Conservation (phyloP, 2,113 vertebrate species). For the Microcebus griseorufus region DNA sequence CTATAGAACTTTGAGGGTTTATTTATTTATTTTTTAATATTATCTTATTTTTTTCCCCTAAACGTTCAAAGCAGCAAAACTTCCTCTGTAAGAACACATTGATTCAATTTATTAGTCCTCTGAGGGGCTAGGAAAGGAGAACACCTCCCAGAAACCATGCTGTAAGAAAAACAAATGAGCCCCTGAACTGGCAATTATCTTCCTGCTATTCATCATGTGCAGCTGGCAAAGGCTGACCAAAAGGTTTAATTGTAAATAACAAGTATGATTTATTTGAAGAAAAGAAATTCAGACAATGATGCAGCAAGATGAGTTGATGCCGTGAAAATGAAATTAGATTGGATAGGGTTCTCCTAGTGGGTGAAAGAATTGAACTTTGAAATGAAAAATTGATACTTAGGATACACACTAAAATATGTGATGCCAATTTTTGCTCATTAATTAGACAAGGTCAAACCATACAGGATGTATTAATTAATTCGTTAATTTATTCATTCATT, state of each 20-base stretch:
- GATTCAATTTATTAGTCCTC: constrained; percentile 74
- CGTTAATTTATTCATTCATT: background rate
- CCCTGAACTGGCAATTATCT: constrained; percentile 65
- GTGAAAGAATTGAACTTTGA: constrained; percentile 35
- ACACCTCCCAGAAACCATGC: constrained; percentile 46
- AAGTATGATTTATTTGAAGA: constrained; percentile 72
- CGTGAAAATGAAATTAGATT: constrained; percentile 50
- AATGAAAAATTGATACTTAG: constrained; percentile 5
- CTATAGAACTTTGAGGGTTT: constrained; percentile 3
- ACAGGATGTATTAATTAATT: background rate
- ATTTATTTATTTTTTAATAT: background rate
- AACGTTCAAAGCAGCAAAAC: constrained; percentile 65
- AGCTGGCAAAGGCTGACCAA: constrained; percentile 62
- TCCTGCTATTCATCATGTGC: constrained; percentile 63
- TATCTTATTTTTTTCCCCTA: background rate
- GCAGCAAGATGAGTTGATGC: constrained; percentile 55
- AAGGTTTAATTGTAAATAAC: constrained; percentile 76
- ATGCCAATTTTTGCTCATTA: constrained; percentile 11
- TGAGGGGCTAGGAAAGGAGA: constrained; percentile 69
- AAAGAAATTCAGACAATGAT: constrained; percentile 56
- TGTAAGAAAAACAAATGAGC: constrained; percentile 75
- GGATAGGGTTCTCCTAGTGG: background rate
- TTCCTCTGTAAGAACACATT: constrained; percentile 38
- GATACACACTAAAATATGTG: background rate
- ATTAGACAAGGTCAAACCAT: constrained; percentile 5